phyloP scores from a whole-genome alignment of 2,888 invertebrate species.

The Halictus quadricinctus region DNA sequence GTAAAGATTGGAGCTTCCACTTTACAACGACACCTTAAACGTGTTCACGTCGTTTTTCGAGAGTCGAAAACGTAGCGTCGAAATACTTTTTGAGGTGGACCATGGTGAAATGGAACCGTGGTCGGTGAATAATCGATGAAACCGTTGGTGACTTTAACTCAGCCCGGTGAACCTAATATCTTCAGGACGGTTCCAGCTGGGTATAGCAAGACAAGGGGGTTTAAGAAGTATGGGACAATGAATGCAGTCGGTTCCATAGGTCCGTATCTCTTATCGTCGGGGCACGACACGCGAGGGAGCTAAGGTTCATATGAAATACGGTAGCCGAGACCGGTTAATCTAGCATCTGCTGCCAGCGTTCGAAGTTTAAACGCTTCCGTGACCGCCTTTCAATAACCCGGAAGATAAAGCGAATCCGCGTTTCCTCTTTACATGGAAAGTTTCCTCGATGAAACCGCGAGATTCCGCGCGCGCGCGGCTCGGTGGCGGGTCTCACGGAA shows the following conservation, averaged over 20 bases:
- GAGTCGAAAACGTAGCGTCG: too few species aligned
- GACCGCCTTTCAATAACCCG: conserved; percentile 19
- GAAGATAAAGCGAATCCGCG: conserved; percentile 8
- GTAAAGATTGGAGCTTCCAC: too few species aligned
- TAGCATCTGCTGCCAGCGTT: background rate
- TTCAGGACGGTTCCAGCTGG: background rate
- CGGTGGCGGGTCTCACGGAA: background rate
- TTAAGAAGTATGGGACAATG: conserved; percentile 1
- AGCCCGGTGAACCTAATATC: background rate
- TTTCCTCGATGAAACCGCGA: background rate
- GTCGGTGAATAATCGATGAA: background rate
- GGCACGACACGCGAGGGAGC: background rate
- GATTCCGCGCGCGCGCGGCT: background rate
- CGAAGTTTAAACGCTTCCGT: conserved; percentile 7
- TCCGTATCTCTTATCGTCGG: background rate
- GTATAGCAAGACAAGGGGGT: background rate
- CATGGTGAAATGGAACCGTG: background rate
- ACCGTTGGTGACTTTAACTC: background rate
- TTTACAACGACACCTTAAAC: too few species aligned
- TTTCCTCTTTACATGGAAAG: background rate
- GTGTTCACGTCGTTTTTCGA: too few species aligned
- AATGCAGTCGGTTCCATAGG: background rate
- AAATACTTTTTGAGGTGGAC: too few species aligned
- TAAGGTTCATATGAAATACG: conserved; percentile 5
- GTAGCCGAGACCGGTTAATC: conserved; percentile 14